A percentile compares a stretch with the other conserved stretches of the same genome.
These are phyloP conservation scores for Reinhardtius hippoglossoides DNA, from an alignment of 2,113 vertebrate genomes.

Conservation along the genomic window DNA sequence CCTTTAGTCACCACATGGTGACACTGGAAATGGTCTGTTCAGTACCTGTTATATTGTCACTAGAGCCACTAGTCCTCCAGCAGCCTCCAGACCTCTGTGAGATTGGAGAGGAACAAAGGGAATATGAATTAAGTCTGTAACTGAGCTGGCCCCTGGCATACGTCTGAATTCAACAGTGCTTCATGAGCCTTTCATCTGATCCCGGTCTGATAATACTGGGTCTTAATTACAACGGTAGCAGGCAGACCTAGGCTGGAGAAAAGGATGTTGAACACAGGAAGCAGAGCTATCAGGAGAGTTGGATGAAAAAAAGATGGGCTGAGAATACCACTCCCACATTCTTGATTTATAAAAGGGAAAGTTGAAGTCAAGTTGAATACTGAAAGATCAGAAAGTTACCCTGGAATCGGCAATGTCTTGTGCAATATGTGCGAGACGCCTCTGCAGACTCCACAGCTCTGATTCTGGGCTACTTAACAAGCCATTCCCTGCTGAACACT, in stretches of 20 bases:
- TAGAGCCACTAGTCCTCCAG: slow-evolving; percentile 44
- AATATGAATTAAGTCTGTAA: slow-evolving; percentile 75
- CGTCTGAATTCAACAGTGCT: slow-evolving; percentile 59
- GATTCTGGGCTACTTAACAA: slow-evolving; percentile 65
- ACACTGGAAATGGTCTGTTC: slow-evolving; percentile 69
- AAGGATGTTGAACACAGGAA: slow-evolving; percentile 61
- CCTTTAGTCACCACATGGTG: slow-evolving; percentile 65
- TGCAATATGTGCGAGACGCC: slow-evolving; percentile 32
- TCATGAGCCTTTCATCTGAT: slow-evolving; percentile 74
- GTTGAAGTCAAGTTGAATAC: slow-evolving; percentile 55
- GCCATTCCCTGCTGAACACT: slow-evolving; percentile 53
- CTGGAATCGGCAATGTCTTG: slow-evolving; percentile 50
- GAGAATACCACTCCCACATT: slow-evolving; percentile 55
- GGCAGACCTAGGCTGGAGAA: slow-evolving; percentile 45
- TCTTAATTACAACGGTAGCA: slow-evolving; percentile 72
- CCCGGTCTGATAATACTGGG: slow-evolving; percentile 66
- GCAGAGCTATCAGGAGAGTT: slow-evolving; percentile 52
- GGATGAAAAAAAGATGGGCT: slow-evolving; percentile 32
- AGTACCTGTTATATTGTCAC: slow-evolving; percentile 74
- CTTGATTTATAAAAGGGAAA: slow-evolving; percentile 50
- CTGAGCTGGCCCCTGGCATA: slow-evolving; percentile 63
- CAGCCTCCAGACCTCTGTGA: slow-evolving; percentile 57
- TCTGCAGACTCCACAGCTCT: slow-evolving; percentile 37
- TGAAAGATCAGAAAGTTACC: slow-evolving; percentile 44
- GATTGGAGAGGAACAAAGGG: slow-evolving; percentile 72